These are phyloP conservation scores for Xenentodon cancila DNA, from an alignment of 2,797 vertebrate species.

Conservation along the genomic window DNA sequence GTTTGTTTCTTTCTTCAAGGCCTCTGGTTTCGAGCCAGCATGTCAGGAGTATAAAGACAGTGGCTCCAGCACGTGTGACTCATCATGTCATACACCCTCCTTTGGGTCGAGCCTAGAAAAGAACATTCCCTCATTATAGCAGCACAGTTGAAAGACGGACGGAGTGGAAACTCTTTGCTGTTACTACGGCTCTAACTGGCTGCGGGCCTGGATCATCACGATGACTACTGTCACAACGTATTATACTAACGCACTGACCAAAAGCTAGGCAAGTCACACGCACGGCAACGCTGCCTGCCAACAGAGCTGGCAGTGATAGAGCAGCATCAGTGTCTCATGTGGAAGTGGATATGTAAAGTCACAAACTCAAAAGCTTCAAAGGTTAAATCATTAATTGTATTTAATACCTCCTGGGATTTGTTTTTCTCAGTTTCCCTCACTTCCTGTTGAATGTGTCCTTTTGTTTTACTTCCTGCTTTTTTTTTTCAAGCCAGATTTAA, in stretches of 20 bases:
- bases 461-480: no score
- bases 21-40: slow-evolving; percentile 46
- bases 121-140: slow-evolving; percentile 68
- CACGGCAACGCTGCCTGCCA: slow-evolving; percentile 21
- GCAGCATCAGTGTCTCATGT: slow-evolving; percentile 28
- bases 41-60: slow-evolving; percentile 61
- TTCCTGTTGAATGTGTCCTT: no score
- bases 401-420: no score
- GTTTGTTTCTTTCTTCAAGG: slow-evolving; percentile 42
- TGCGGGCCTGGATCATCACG: slow-evolving; percentile 50
- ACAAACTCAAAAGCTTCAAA: slow-evolving; percentile 5
- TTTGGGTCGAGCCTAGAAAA: slow-evolving; percentile 61
- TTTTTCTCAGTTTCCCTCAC: no score
- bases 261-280: slow-evolving; percentile 25
- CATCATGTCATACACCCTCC: slow-evolving; percentile 41
- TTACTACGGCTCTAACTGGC: slow-evolving; percentile 59
- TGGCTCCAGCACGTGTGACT: slow-evolving; percentile 58
- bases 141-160: slow-evolving; percentile 60
- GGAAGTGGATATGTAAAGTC: slow-evolving; percentile 22
- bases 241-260: slow-evolving; percentile 59
- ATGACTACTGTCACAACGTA: slow-evolving; percentile 48
- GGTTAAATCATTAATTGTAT: background rate
- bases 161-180: slow-evolving; percentile 31
- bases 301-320: slow-evolving; percentile 40
- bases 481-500: no score